These are phyloP conservation scores for Hymenopus coronatus DNA, from an alignment of 2,888 invertebrate genomes.

Conservation along the genomic window DNA sequence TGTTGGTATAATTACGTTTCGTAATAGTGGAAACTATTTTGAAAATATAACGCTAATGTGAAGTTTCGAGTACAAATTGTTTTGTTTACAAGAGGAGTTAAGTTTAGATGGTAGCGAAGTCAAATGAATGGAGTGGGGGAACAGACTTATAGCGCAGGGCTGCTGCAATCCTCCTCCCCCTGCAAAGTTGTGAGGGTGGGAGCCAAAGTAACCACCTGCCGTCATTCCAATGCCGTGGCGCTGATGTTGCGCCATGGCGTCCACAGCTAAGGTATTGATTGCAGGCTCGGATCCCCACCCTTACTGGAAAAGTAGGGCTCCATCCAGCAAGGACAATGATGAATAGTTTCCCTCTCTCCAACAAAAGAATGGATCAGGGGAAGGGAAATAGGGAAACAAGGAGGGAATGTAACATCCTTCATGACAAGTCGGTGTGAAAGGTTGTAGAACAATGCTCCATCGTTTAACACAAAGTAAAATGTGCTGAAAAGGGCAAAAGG, in stretches of 20 bases:
- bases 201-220: background rate
- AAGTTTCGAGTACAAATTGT: background rate
- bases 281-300: background rate
- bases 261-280: constrained; percentile 11
- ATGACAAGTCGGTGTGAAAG: constrained; percentile 4
- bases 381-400: background rate
- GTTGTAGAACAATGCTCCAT: background rate
- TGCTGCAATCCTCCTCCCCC: background rate
- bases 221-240: background rate
- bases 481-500: background rate
- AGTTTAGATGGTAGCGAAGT: constrained; percentile 27
- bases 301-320: background rate
- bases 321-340: background rate
- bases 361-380: background rate
- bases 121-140: constrained; percentile 35
- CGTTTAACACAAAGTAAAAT: background rate
- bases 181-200: background rate
- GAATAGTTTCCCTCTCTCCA: background rate
- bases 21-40: too few relatives aligned
- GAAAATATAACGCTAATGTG: too few relatives aligned
- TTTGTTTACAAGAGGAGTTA: background rate
- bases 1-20: too few relatives aligned
- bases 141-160: constrained; percentile 41
- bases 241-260: background rate
- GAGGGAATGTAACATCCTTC: background rate